Conservation (phyloP, 2,797 vertebrate species). For the Sibirionetta formosa region DNA sequence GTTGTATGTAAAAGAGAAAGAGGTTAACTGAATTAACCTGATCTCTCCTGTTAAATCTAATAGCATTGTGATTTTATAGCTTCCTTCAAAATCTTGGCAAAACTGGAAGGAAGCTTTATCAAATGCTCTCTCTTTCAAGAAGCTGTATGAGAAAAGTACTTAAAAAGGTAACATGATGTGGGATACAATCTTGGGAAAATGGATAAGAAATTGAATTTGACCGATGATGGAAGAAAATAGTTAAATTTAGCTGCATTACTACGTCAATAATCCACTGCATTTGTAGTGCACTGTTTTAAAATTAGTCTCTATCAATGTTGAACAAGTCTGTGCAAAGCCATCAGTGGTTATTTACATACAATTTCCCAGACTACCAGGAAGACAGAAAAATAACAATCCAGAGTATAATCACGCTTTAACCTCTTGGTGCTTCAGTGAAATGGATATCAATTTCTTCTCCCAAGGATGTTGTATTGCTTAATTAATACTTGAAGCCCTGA, state of each 20-base stretch:
- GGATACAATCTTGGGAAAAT: neutral
- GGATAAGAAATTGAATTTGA: neutral
- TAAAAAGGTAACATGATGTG: no score
- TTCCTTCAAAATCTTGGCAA: neutral
- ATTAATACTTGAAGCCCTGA: neutral
- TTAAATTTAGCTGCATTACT: neutral
- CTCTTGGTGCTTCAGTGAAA: neutral
- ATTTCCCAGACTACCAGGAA: neutral
- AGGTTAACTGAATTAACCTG: fast-evolving
- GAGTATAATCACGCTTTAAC: neutral
- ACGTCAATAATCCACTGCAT: neutral
- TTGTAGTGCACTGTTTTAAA: neutral
- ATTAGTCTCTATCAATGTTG: slow-evolving; percentile 27
- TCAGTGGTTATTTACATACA: slow-evolving; percentile 16
- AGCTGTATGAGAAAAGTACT: no score
- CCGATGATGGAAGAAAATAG: neutral
- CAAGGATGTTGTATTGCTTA: neutral
- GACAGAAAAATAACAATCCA: neutral
- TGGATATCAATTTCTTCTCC: neutral
- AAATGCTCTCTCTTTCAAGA: no score
- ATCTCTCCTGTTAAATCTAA: fast-evolving
- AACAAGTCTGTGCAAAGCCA: neutral
- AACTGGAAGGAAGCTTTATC: no score
- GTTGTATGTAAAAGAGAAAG: neutral
- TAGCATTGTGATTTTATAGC: neutral